Evolutionary conservation across 1,140 invertebrate genomes (phyloP).

Genomic region (Heliconius melpomene): DNA sequence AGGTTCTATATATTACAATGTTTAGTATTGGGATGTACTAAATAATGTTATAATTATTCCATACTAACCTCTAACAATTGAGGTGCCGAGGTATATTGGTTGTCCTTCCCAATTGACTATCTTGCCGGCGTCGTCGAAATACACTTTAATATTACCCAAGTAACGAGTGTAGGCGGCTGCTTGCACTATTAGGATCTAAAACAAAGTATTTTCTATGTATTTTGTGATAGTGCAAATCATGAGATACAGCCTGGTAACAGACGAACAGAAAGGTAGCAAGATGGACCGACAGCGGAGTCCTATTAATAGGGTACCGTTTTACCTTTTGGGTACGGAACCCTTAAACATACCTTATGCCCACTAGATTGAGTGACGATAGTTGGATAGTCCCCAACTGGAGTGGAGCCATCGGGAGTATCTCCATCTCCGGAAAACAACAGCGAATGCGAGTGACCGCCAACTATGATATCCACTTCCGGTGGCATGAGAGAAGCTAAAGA

Average conservation of each 20-base stretch:
- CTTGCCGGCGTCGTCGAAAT: conserved; percentile 87
- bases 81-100: conserved; percentile 87
- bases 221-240: too few species aligned
- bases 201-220: not conserved
- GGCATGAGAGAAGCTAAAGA: conserved; percentile 85
- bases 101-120: conserved; percentile 86
- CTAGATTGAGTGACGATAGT: conserved; percentile 82
- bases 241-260: too few species aligned
- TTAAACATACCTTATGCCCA: conserved; percentile 69
- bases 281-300: too few species aligned
- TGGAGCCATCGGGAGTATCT: conserved; percentile 81
- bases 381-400: conserved; percentile 84
- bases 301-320: too few species aligned
- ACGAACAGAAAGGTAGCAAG: too few species aligned
- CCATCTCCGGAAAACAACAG: conserved; percentile 85
- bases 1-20: too few species aligned
- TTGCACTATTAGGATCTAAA: conserved; percentile 85
- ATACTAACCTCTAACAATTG: conserved; percentile 83
- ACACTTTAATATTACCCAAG: conserved; percentile 87
- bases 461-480: conserved; percentile 88
- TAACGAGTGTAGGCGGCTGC: conserved; percentile 87
- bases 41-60: not conserved
- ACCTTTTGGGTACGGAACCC: too few species aligned
- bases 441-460: conserved; percentile 94
- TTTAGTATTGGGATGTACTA: too few species aligned